Evolutionary conservation across 2,797 vertebrate species (phyloP).

Genomic region (Echiichthys vipera): DNA sequence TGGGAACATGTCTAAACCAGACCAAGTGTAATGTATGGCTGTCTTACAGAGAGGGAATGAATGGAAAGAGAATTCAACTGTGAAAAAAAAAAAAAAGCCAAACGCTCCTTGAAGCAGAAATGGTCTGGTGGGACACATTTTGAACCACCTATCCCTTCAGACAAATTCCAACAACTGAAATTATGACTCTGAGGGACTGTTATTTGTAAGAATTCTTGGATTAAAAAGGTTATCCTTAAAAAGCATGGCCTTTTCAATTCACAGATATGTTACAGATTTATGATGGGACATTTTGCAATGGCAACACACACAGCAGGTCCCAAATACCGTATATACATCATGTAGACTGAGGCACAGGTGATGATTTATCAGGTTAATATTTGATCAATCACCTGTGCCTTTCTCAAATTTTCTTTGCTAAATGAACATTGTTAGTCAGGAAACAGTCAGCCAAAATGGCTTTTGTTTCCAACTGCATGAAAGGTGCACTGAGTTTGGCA

Average conservation of each 20-base stretch:
- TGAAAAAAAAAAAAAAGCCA: conserved; percentile 19
- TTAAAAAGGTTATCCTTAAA: conserved; percentile 5
- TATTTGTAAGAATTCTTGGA: conserved; percentile 9
- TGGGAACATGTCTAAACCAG: conserved; percentile 45
- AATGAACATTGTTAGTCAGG: background rate
- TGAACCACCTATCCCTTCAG: background rate
- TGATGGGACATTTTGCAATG: conserved; percentile 15
- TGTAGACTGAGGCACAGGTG: background rate
- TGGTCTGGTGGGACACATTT: conserved; percentile 4
- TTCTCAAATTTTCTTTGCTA: too few species aligned
- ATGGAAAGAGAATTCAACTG: conserved; percentile 32
- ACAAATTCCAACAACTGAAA: conserved; percentile 3
- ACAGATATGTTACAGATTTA: conserved; percentile 24
- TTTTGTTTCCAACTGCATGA: conserved; percentile 18
- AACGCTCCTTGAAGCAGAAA: background rate
- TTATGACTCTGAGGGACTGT: background rate
- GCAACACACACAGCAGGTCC: conserved; percentile 25
- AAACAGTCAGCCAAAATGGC: background rate
- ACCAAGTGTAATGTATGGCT: conserved; percentile 34
- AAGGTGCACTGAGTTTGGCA: conserved; percentile 9
- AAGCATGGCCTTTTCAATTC: conserved; percentile 10
- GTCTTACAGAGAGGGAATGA: conserved; percentile 28
- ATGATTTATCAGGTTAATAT: conserved; percentile 24
- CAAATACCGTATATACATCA: conserved; percentile 33
- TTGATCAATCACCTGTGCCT: conserved; percentile 11